Percentiles rank a stretch among this genome's conserved stretches.
Conservation (phyloP, 2,797 vertebrate genomes). For the Vireo griseus region DNA sequence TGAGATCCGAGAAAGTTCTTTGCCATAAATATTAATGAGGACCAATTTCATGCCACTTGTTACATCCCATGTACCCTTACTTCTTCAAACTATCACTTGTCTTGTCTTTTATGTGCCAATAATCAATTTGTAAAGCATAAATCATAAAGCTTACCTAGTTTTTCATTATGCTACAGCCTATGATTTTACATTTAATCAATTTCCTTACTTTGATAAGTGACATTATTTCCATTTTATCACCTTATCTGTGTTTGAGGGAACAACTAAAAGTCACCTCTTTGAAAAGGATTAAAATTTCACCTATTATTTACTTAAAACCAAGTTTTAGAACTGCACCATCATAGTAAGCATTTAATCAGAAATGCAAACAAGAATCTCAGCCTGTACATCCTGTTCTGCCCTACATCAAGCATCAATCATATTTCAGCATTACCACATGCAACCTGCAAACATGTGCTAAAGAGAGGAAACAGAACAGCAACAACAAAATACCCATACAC, state of each 20-base stretch:
- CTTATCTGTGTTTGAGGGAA: slow-evolving; percentile 15
- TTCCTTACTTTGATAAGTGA: neutral
- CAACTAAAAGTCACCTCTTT: slow-evolving; percentile 13
- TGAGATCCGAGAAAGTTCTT: neutral
- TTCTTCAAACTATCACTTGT: slow-evolving; percentile 19
- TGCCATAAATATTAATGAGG: neutral
- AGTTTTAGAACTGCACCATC: neutral
- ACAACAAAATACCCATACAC: neutral
- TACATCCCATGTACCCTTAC: neutral
- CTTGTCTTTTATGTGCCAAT: neutral
- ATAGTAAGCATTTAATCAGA: neutral
- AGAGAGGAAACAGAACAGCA: neutral
- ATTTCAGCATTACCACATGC: neutral
- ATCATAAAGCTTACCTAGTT: neutral
- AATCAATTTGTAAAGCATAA: slow-evolving; percentile 1
- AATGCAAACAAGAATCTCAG: neutral
- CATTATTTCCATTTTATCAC: neutral
- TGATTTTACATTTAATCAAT: neutral
- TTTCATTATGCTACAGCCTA: neutral
- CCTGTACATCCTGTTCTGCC: neutral
- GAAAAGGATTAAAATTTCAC: neutral
- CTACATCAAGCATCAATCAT: neutral
- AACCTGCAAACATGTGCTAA: neutral
- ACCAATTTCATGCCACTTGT: neutral
- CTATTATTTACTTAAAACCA: neutral